These are phyloP conservation scores for Mugil cephalus DNA, from an alignment of 2,113 vertebrate genomes.

Conservation along the genomic window DNA sequence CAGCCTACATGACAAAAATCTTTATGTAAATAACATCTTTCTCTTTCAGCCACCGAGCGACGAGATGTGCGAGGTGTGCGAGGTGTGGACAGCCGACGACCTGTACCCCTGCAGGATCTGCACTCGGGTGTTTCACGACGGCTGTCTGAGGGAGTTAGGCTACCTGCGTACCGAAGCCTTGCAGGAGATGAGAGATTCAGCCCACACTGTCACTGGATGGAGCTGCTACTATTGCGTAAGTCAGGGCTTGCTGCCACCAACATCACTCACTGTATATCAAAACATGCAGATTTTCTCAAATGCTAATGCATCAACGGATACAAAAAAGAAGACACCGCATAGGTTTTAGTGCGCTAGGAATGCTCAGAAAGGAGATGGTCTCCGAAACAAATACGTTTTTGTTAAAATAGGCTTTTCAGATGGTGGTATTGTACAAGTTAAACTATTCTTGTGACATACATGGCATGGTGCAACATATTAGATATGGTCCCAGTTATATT, in stretches of 20 bases:
- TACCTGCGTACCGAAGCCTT: constrained; percentile 87
- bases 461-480: no score
- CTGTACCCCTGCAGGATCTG: constrained; percentile 94
- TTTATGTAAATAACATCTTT: background rate
- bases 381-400: no score
- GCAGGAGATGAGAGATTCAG: constrained; percentile 88
- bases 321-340: background rate
- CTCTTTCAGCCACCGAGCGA: constrained; percentile 87
- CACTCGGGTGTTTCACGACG: constrained; percentile 93
- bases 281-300: background rate
- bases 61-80: constrained; percentile 96
- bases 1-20: background rate
- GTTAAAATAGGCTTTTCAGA: no score
- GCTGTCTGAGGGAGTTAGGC: constrained; percentile 95
- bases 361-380: no score
- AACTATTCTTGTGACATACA: no score
- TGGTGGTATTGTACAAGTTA: no score
- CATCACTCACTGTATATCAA: background rate
- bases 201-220: constrained; percentile 93
- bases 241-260: constrained; percentile 14
- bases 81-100: constrained; percentile 97
- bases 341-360: no score
- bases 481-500: no score
- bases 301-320: background rate
- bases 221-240: constrained; percentile 98